Percentiles rank a stretch among this genome's conserved stretches.
Conservation (phyloP, 92 coral and sea anemone genomes). For the Zoanthus gigantus region DNA sequence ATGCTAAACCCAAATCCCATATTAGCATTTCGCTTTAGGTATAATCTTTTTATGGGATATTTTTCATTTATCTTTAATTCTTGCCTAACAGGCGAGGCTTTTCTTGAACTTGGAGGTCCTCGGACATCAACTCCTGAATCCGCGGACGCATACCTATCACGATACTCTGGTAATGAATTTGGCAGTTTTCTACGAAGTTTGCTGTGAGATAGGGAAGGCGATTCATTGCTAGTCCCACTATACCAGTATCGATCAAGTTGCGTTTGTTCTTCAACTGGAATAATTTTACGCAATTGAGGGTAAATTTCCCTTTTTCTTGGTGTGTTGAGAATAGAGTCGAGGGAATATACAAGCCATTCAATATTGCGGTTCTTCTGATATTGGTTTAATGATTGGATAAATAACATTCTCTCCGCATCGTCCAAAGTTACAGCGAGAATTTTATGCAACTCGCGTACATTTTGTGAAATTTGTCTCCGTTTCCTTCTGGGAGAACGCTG, state of each 20-base stretch:
- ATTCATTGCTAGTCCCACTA: constrained; percentile 46
- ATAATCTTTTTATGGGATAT: constrained; percentile 74
- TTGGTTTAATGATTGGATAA: constrained; percentile 84
- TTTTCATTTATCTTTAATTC: constrained; percentile 40
- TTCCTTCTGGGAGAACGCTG: constrained; percentile 53
- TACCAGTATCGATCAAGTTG: constrained; percentile 80
- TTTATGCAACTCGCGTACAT: constrained; percentile 79
- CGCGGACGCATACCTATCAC: constrained; percentile 59
- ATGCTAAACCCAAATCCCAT: constrained; percentile 91
- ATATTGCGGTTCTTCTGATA: constrained; percentile 85
- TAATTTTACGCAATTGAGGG: constrained; percentile 79
- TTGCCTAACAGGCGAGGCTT: constrained; percentile 50
- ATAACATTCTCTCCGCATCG: constrained; percentile 79
- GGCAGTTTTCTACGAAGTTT: constrained; percentile 55
- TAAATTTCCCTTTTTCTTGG: constrained; percentile 90
- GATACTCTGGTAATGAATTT: constrained; percentile 70
- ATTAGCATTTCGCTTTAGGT: constrained; percentile 73
- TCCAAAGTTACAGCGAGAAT: constrained; percentile 68
- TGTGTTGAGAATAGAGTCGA: constrained; percentile 77
- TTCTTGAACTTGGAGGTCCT: constrained; percentile 34
- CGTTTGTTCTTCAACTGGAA: constrained; percentile 77
- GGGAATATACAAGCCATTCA: constrained; percentile 69
- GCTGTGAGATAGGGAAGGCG: constrained; percentile 64
- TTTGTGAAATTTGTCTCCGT: constrained; percentile 73
- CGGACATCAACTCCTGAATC: constrained; percentile 86